These are phyloP conservation scores for Sarcophaga caerulescens DNA, from an alignment of 2,888 invertebrate genomes.

Conservation along the genomic window DNA sequence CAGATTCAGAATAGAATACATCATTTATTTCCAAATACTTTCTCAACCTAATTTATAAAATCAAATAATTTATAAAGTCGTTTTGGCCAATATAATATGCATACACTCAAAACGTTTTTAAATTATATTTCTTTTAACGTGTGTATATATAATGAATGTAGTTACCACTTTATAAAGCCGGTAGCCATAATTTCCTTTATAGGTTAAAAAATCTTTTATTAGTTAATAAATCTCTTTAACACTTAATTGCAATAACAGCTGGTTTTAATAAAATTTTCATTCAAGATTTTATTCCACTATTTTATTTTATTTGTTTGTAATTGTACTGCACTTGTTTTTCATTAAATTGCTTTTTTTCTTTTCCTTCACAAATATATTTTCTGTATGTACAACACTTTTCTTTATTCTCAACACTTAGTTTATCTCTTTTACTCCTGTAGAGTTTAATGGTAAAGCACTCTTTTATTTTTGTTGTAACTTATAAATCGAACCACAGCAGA, in stretches of 20 bases:
- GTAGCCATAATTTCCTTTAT: slow-evolving; percentile 14
- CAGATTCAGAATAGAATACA: too few relatives aligned
- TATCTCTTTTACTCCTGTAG: slow-evolving; percentile 49
- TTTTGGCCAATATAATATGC: not conserved
- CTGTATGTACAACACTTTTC: slow-evolving; percentile 68
- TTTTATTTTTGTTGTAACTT: slow-evolving; percentile 41
- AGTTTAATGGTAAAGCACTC: slow-evolving; percentile 27
- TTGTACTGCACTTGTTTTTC: slow-evolving; percentile 43
- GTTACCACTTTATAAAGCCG: slow-evolving; percentile 36
- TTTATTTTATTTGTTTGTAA: slow-evolving; percentile 2
- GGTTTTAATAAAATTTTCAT: not conserved
- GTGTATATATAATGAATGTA: not conserved
- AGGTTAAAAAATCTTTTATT: not conserved
- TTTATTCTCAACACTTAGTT: slow-evolving; percentile 37
- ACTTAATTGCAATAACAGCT: not conserved
- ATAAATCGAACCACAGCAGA: slow-evolving; percentile 44
- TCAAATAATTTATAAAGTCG: too few relatives aligned
- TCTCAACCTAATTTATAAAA: too few relatives aligned
- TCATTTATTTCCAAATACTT: too few relatives aligned
- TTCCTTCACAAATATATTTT: slow-evolving; percentile 56
- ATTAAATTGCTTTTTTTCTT: slow-evolving; percentile 28
- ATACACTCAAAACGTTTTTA: not conserved
- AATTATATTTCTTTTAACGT: not conserved
- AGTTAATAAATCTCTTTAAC: not conserved
- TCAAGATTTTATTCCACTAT: not conserved